Base-by-base conservation (phyloP, 2,888 invertebrate genomes). In the Heteromurus nitidus region DNA sequence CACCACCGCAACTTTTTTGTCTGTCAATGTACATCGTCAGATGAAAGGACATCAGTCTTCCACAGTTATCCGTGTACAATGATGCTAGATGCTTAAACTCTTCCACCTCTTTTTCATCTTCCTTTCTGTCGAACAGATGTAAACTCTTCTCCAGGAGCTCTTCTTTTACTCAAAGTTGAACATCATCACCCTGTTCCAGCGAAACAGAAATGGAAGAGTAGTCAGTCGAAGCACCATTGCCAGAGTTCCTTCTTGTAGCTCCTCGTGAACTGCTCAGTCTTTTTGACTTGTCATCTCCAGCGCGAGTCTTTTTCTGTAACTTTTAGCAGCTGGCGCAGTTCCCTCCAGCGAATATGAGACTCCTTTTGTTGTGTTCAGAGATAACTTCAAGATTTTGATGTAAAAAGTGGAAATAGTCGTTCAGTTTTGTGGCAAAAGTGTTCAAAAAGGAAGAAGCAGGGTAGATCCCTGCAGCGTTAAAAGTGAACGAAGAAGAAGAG, bases 41-140 rank as follows among this genome's bases (percentile, higher is more conserved):
- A 64, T 50, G 28, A 31, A 1, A 16, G 31, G 73, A 64, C 62
- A 73, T 64, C 53, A 72, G 73, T 50, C 47, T 30, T 20, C 55
- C 28, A 36, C 68, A 69, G 50, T 50, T 50, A 22, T 50, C 7
- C 18, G n/a, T n/a, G n/a, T n/a, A n/a, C n/a, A n/a, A n/a, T 55
- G 22, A 24, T 5, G 55, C 24, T 47, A n/a, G n/a, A n/a, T 50
- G 50, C 50, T 5, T 50, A 50, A 36, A 9, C 36, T 36, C 36
- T 13, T 36, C 36, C 36, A 36, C 36, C 13, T 13, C 36, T 13
- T 36, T 36, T 36, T 9, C 50, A n/a, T 50, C n/a, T 50, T 5
- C 18, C 50, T n/a, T 50, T n/a, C n/a, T 18, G 50, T 11, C 36
- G 13, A 18, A 50, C 18, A 60, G 60, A 30, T 60, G 60, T 60